Percentiles rank a stretch among this genome's conserved stretches.
Evolutionary conservation across 1,140 invertebrate genomes (phyloP).

Genomic region (Papilio polytes): DNA sequence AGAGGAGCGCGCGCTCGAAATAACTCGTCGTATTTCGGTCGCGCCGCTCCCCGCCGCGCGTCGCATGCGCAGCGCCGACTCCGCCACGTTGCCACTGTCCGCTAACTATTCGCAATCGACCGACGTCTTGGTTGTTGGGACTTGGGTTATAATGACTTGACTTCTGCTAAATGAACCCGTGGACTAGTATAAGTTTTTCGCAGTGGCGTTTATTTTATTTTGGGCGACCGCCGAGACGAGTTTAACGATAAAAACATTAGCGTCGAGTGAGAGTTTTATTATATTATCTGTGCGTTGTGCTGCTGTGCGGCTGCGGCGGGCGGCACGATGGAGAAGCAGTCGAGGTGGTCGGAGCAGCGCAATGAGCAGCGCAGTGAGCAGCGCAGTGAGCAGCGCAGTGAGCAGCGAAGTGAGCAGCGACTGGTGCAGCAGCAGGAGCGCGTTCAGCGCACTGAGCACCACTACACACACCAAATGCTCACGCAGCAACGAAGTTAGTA

Average conservation of each 20-base stretch:
- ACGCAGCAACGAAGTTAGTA: constrained; percentile 91
- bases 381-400: constrained; percentile 81
- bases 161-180: constrained; percentile 89
- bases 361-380: constrained; percentile 85
- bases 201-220: constrained; percentile 71
- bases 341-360: constrained; percentile 85
- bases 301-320: constrained; percentile 48
- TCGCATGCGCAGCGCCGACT: constrained; percentile 69
- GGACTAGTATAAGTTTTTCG: constrained; percentile 82
- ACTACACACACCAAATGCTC: constrained; percentile 90
- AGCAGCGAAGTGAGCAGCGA: constrained; percentile 86
- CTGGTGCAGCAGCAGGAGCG: constrained; percentile 86
- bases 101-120: constrained; percentile 93
- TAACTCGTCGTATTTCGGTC: constrained; percentile 79
- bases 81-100: constrained; percentile 85
- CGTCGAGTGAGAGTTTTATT: constrained; percentile 75
- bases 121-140: constrained; percentile 94
- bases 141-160: constrained; percentile 94
- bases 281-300: constrained; percentile 70
- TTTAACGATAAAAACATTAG: constrained; percentile 67
- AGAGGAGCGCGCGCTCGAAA: constrained; percentile 71
- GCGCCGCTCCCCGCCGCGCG: constrained; percentile 58
- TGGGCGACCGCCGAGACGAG: constrained; percentile 65
- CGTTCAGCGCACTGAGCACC: constrained; percentile 89
- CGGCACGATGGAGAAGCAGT: constrained; percentile 75